A percentile compares a stretch with the other conserved stretches of the same genome.
These are phyloP conservation scores for Gymnoscopelus microlampas DNA, from an alignment of 2,797 vertebrate species.

Conservation along the genomic window DNA sequence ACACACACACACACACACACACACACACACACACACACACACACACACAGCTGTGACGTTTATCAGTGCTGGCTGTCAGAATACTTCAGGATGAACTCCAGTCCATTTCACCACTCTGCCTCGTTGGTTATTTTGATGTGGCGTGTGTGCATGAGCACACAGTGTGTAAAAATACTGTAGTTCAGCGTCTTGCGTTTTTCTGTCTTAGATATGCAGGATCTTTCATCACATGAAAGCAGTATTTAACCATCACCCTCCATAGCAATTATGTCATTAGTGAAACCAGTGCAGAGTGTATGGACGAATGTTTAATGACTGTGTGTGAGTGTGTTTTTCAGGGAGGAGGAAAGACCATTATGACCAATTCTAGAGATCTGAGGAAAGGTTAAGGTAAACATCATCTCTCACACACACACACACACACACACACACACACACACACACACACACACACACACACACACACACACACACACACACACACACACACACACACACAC, in stretches of 20 bases:
- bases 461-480: too few species aligned
- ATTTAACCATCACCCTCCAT: conserved; percentile 69
- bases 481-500: background rate
- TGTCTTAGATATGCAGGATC: conserved; percentile 49
- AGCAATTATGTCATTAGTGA: conserved; percentile 70
- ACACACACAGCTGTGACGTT: conserved; percentile 50
- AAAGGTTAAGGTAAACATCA: conserved; percentile 33
- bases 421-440: background rate
- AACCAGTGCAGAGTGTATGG: conserved; percentile 31
- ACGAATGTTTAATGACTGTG: conserved; percentile 20
- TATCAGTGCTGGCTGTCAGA: conserved; percentile 30
- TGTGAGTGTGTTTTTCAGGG: conserved; percentile 12
- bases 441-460: background rate
- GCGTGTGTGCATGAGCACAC: conserved; percentile 10
- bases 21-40: conserved; percentile 37
- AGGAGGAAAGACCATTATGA: conserved; percentile 25
- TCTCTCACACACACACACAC: background rate
- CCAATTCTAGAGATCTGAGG: conserved; percentile 27
- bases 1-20: conserved; percentile 42
- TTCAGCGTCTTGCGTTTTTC: conserved; percentile 32
- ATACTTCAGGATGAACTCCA: background rate
- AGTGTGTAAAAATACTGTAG: conserved; percentile 12
- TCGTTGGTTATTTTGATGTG: conserved; percentile 20
- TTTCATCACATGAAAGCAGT: conserved; percentile 57
- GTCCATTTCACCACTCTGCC: background rate